phyloP scores from a whole-genome alignment of 2,797 vertebrate genomes.

The Poecile montanus region DNA sequence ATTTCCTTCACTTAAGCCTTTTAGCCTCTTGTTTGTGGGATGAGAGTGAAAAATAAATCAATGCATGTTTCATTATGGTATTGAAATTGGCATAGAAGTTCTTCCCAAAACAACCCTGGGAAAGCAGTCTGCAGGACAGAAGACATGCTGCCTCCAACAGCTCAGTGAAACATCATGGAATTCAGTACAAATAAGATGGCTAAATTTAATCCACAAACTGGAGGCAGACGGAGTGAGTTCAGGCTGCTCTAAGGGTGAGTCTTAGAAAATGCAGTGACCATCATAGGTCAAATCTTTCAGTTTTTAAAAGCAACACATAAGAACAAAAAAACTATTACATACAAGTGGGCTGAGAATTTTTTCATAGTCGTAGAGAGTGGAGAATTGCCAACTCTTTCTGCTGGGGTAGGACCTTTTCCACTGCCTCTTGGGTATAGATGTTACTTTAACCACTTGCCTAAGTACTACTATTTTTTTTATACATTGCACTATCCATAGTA shows the following conservation, averaged over 20 bases:
- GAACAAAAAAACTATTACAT: neutral
- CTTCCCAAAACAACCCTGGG: neutral
- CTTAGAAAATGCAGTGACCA: neutral
- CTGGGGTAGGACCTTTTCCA: neutral
- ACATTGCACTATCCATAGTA: neutral
- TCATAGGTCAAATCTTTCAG: fast-evolving
- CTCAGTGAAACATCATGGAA: neutral
- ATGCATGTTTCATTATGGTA: neutral
- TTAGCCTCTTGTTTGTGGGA: neutral
- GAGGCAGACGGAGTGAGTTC: neutral
- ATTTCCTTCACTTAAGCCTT: neutral
- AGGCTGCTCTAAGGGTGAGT: neutral
- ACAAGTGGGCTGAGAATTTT: neutral
- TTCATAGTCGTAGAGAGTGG: neutral
- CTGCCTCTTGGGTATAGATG: fast-evolving
- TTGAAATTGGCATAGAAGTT: neutral
- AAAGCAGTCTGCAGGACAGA: neutral
- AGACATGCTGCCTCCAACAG: neutral
- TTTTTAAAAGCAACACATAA: neutral
- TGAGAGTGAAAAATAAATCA: neutral
- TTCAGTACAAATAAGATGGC: neutral
- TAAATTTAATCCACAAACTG: neutral
- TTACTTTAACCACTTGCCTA: neutral
- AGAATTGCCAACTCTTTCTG: neutral
- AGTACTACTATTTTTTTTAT: neutral